phyloP scores from a whole-genome alignment of 2,888 invertebrate species.

The Chirona hameri region DNA sequence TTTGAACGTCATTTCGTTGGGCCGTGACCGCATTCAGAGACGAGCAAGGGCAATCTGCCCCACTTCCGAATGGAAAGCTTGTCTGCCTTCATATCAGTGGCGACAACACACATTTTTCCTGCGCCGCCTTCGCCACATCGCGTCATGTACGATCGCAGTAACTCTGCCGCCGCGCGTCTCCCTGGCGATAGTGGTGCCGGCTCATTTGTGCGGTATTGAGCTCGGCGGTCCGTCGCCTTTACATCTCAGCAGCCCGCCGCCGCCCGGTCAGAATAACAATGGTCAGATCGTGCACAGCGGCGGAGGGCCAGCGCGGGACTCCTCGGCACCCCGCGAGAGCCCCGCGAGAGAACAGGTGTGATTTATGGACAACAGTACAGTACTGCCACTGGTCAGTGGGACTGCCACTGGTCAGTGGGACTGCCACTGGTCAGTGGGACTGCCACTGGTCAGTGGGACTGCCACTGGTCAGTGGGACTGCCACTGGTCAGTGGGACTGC shows the following conservation, averaged over 20 bases:
- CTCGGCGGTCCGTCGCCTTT: neutral
- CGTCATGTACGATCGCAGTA: conserved; percentile 33
- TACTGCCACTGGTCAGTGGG: neutral
- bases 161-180: too few relatives aligned
- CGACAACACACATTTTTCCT: conserved; percentile 1
- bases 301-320: neutral
- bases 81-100: neutral
- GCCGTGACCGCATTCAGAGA: too few relatives aligned
- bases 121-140: conserved; percentile 9
- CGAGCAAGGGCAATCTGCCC: too few relatives aligned
- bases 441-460: too few relatives aligned
- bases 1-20: too few relatives aligned
- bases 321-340: neutral
- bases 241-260: neutral
- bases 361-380: neutral
- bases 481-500: too few relatives aligned
- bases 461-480: too few relatives aligned
- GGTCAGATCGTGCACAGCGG: neutral
- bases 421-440: too few relatives aligned
- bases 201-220: neutral
- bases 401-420: too few relatives aligned
- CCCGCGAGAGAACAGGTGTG: neutral
- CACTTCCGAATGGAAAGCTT: neutral
- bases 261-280: conserved; percentile 5
- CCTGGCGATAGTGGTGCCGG: neutral